Evolutionary conservation across 1,140 invertebrate genomes (phyloP).

Genomic region (Hesperophylax magnus): DNA sequence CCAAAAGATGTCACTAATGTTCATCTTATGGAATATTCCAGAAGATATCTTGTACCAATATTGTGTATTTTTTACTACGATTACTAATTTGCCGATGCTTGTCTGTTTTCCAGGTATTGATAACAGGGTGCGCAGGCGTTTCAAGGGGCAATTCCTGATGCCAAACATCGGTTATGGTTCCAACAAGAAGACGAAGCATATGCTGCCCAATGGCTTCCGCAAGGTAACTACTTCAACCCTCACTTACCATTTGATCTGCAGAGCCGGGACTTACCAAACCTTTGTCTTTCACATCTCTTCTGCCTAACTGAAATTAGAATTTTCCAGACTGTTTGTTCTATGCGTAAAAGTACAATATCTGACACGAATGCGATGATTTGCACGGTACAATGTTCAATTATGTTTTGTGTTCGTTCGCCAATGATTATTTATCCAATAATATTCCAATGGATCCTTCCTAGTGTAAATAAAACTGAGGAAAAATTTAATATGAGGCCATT

Average conservation of each 20-base stretch:
- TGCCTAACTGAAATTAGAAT: no score
- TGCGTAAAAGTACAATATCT: no score
- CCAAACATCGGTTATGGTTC: conserved; percentile 99
- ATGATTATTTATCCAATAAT: conserved; percentile 31
- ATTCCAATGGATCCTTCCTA: conserved; percentile 53
- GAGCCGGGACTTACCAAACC: no score
- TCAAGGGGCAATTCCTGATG: conserved; percentile 99
- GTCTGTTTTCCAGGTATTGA: conserved; percentile 88
- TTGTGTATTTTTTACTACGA: no score
- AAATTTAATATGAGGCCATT: conserved; percentile 30
- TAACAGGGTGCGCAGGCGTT: conserved; percentile 97
- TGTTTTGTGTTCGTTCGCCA: neutral
- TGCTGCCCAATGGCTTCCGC: conserved; percentile 97
- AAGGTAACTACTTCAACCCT: conserved; percentile 77
- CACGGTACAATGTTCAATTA: no score
- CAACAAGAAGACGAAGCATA: conserved; percentile 93
- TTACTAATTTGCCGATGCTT: no score
- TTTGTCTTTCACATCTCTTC: no score
- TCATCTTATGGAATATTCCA: no score
- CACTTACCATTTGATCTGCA: neutral
- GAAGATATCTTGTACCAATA: no score
- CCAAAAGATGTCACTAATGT: no score
- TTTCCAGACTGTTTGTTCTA: no score
- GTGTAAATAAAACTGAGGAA: conserved; percentile 50
- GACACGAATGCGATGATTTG: no score